Percentiles rank a stretch among this genome's conserved stretches.
Evolutionary conservation across 2,888 invertebrate genomes (phyloP).

Genomic region (Lasioglossum villosulum): DNA sequence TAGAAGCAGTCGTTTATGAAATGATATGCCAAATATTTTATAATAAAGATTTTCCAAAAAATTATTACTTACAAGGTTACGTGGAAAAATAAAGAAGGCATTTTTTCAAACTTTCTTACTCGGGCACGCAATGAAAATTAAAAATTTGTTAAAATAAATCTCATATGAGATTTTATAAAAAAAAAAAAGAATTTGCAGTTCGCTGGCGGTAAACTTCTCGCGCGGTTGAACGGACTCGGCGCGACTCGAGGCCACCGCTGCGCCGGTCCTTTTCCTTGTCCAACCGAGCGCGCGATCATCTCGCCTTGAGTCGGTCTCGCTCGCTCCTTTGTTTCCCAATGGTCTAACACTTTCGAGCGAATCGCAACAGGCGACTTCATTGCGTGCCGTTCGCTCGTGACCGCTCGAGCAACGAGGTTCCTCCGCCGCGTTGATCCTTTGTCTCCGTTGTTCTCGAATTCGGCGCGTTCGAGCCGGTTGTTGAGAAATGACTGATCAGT

Average conservation of each 20-base stretch:
- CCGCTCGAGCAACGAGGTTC: conserved; percentile 50
- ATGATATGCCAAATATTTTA: no score
- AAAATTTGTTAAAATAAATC: no score
- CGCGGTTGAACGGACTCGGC: conserved; percentile 6
- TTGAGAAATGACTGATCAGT: conserved; percentile 6
- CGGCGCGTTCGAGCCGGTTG: background rate
- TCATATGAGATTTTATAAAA: no score
- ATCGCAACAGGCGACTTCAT: conserved; percentile 63
- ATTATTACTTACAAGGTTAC: no score
- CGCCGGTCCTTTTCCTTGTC: conserved; percentile 27
- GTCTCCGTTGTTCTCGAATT: conserved; percentile 33
- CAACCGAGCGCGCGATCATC: conserved; percentile 33
- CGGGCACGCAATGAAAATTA: no score
- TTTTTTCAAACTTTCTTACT: no score
- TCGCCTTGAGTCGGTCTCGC: conserved; percentile 49
- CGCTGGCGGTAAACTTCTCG: background rate
- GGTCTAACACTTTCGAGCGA: conserved; percentile 64
- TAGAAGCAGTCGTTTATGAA: no score
- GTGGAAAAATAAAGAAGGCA: no score
- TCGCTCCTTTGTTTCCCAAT: conserved; percentile 58
- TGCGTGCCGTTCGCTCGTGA: conserved; percentile 57
- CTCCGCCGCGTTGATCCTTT: conserved; percentile 33
- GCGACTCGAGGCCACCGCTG: conserved; percentile 34
- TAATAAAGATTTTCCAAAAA: no score
- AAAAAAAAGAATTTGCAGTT: no score